These are phyloP conservation scores for Chionis minor DNA, from an alignment of 2,113 vertebrate species.

Conservation along the genomic window DNA sequence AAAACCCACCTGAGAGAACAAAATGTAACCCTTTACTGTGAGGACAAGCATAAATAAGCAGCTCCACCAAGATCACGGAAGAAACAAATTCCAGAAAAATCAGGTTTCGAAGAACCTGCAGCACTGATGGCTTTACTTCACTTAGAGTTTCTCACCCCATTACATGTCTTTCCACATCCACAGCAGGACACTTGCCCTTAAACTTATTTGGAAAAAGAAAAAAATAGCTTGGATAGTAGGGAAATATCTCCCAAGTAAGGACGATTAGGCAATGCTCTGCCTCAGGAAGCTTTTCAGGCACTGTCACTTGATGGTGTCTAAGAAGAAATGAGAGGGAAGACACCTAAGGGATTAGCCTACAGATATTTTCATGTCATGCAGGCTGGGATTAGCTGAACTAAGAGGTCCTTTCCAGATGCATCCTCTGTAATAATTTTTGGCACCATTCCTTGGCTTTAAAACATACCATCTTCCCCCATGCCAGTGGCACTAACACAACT, in stretches of 20 bases:
- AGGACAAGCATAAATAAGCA: slow-evolving; percentile 31
- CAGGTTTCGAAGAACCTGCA: background rate
- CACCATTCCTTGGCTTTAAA: background rate
- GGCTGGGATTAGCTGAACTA: background rate
- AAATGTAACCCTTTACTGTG: background rate
- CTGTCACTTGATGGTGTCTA: background rate
- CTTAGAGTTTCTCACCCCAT: background rate
- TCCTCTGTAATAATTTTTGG: background rate
- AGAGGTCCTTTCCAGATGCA: background rate
- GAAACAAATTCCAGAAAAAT: background rate
- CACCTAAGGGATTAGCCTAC: background rate
- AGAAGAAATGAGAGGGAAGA: background rate
- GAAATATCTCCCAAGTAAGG: background rate
- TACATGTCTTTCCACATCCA: background rate
- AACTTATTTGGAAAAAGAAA: background rate
- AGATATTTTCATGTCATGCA: background rate
- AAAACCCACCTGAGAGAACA: background rate
- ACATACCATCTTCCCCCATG: background rate
- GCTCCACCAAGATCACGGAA: background rate
- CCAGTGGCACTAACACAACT: background rate
- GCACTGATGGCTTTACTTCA: background rate
- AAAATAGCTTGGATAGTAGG: background rate
- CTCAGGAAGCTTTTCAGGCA: background rate
- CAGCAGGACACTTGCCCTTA: background rate
- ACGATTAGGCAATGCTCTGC: background rate